These are phyloP conservation scores for Cenopis cana DNA, from an alignment of 2,888 invertebrate genomes.

Conservation along the genomic window DNA sequence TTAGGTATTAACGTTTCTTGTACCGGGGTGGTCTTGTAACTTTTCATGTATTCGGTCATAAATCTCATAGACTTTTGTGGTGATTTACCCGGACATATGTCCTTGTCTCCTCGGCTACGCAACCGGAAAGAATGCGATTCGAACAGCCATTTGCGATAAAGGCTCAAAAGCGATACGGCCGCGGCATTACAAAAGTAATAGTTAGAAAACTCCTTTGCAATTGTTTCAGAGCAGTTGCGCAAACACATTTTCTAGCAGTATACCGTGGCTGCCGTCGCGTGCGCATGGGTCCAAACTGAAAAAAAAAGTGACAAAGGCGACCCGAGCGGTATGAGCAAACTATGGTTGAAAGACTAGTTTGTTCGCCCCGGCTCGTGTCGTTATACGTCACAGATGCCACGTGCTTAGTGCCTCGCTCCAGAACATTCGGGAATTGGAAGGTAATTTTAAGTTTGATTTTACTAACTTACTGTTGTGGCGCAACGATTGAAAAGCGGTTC, in stretches of 20 bases:
- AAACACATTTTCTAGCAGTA: constrained; percentile 73
- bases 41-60: no score
- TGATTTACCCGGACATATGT: not conserved
- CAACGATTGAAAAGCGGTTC: no score
- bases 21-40: no score
- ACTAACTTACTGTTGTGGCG: no score
- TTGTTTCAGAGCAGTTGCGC: constrained; percentile 82
- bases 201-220: constrained; percentile 81
- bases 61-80: no score
- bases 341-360: constrained; percentile 75
- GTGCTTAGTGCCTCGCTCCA: constrained; percentile 32
- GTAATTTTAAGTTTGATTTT: constrained; percentile 25
- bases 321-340: constrained; percentile 86
- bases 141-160: constrained; percentile 42
- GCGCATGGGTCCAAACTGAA: constrained; percentile 56
- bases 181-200: constrained; percentile 76
- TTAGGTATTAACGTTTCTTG: no score
- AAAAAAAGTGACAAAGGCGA: constrained; percentile 61
- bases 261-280: constrained; percentile 53
- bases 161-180: constrained; percentile 46
- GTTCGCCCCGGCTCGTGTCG: constrained; percentile 86
- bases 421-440: constrained; percentile 15
- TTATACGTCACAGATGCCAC: constrained; percentile 61
- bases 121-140: constrained; percentile 38
- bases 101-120: constrained; percentile 10